Percentiles rank a stretch among this genome's conserved stretches.
phyloP scores from a whole-genome alignment of 2,888 invertebrate species.

The Cynaeus angustus region DNA sequence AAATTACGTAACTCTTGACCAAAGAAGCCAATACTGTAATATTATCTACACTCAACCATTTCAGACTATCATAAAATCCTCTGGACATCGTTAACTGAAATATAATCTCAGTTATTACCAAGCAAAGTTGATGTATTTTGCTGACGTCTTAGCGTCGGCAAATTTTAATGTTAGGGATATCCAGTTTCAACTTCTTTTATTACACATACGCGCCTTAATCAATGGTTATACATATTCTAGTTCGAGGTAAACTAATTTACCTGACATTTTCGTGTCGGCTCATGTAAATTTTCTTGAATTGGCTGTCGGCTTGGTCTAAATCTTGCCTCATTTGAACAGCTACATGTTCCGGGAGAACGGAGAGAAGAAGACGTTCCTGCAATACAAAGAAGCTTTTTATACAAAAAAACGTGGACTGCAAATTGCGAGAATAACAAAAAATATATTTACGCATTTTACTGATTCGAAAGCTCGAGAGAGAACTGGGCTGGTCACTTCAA shows the following conservation, averaged over 20 bases:
- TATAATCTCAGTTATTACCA: constrained; percentile 20
- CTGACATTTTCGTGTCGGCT: constrained; percentile 97
- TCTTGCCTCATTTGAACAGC: constrained; percentile 98
- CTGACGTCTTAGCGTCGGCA: constrained; percentile 13
- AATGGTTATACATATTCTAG: neutral
- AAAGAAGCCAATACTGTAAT: neutral
- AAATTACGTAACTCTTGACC: too few species aligned
- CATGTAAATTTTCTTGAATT: constrained; percentile 98
- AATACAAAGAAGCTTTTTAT: constrained; percentile 58
- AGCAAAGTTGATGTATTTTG: constrained; percentile 21
- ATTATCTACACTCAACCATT: neutral
- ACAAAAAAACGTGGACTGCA: neutral
- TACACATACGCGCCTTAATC: neutral
- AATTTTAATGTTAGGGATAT: neutral
- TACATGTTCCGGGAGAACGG: constrained; percentile 96
- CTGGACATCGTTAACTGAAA: constrained; percentile 28
- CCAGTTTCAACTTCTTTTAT: neutral
- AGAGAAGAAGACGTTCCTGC: constrained; percentile 92
- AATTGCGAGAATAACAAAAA: too few species aligned
- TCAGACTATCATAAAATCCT: constrained; percentile 14
- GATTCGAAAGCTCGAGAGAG: too few species aligned
- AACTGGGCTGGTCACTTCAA: too few species aligned
- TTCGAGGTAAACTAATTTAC: constrained; percentile 71
- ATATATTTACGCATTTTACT: too few species aligned
- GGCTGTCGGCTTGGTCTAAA: constrained; percentile 91